Base-by-base conservation (phyloP, 1,140 invertebrate species). In the Tetramorium alpestre region DNA sequence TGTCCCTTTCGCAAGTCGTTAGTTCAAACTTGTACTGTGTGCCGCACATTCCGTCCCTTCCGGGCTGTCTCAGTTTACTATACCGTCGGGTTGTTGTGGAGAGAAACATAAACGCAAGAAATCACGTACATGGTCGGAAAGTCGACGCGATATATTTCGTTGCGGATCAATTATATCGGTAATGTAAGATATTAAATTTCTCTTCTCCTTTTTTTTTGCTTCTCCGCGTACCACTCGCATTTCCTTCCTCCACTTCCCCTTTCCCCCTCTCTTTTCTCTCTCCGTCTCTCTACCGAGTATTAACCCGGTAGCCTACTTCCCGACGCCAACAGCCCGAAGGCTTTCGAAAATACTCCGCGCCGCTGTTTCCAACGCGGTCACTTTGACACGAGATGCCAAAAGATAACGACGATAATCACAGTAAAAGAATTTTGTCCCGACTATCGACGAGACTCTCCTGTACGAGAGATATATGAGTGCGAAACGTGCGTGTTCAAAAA, bases 251-350 rank as follows among this genome's bases (percentile, higher is more conserved):
- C 33, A 4, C 33, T 18, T 82, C 33, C 18, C 47, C 62, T 25
- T 38, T 22, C 4, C 11, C 54, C 51, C 7, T 10, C 65, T 6
- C 54, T 51, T 73, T 62, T 87, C 76, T 77, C 81, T 76, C 49
- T 44, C 38, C 25, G 49, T 90, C 47, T 58, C 38, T 56, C 44
- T 16, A 47, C 51, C 72, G 69, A 69, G 89, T 89, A 85, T 92
- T 93, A 93, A 94, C 93, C 93, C 77, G 92, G 90, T 94, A 93
- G 93, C 93, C 93, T 93, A 94, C 93, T 93, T 94, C 88, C 73
- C 65, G 78, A 72, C 85, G 73, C 87, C 82, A 73, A 90, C 84
- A 85, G 90, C 92, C 92, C 81, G 60, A 56, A 91, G 93, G 91
- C 93, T 94, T 94, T 94, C 93, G 92, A 95, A 94, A 94, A 94